phyloP scores from a whole-genome alignment of 1,140 invertebrate genomes.

The Battus philenor region DNA sequence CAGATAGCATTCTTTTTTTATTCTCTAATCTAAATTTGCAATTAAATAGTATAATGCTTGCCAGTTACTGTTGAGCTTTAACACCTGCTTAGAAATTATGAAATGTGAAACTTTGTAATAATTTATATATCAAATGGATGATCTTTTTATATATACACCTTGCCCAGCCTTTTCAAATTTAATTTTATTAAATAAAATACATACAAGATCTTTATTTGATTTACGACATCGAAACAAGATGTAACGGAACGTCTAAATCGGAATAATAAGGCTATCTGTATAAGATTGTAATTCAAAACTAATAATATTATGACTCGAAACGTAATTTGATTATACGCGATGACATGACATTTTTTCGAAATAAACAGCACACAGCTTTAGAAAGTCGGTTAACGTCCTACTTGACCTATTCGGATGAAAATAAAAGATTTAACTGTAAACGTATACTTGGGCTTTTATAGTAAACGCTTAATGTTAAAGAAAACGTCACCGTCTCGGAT shows the following conservation, averaged over 20 bases:
- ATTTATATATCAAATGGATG: too few relatives aligned
- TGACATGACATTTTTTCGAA: conserved; percentile 13
- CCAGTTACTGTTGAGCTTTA: too few relatives aligned
- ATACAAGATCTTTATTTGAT: not conserved
- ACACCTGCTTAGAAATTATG: too few relatives aligned
- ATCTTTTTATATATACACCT: too few relatives aligned
- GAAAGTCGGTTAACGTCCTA: conserved; percentile 15
- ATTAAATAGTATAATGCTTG: too few relatives aligned
- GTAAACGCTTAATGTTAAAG: not conserved
- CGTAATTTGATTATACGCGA: conserved; percentile 15
- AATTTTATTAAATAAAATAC: too few relatives aligned
- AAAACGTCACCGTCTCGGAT: too few relatives aligned
- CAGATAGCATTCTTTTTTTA: too few relatives aligned
- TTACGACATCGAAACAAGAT: not conserved
- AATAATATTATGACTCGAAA: conserved; percentile 14
- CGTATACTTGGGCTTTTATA: conserved; percentile 4
- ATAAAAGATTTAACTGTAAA: conserved; percentile 16
- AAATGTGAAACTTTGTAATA: too few relatives aligned
- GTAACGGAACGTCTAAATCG: not conserved
- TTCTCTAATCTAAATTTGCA: too few relatives aligned
- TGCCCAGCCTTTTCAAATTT: too few relatives aligned
- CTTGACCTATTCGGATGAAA: conserved; percentile 13
- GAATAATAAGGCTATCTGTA: conserved; percentile 10
- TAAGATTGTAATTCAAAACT: conserved; percentile 10
- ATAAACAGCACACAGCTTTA: conserved; percentile 13